These are phyloP conservation scores for Sarcophaga variegata DNA, from an alignment of 2,888 invertebrate genomes.

Conservation along the genomic window DNA sequence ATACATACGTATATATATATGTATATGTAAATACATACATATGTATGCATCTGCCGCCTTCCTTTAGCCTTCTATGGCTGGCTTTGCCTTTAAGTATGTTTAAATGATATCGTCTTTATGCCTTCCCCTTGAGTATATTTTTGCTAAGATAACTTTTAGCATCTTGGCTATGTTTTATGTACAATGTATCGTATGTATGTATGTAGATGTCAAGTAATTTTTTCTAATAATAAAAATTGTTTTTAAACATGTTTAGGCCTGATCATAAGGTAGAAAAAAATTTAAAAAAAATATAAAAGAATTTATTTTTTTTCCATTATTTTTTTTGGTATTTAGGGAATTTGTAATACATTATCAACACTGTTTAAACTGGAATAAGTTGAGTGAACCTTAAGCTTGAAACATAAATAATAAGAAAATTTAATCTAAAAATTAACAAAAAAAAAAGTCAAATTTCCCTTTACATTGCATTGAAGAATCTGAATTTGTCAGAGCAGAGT, in stretches of 20 bases:
- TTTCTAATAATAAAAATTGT: constrained; percentile 69
- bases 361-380: constrained; percentile 29
- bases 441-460: neutral
- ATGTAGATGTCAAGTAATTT: constrained; percentile 65
- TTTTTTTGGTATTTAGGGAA: constrained; percentile 62
- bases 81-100: neutral
- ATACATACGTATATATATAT: neutral
- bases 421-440: too few species aligned
- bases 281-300: constrained; percentile 17
- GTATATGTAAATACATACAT: too few species aligned
- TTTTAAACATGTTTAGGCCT: constrained; percentile 59
- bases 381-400: constrained; percentile 53
- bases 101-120: neutral
- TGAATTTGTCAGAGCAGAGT: too few species aligned
- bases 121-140: constrained; percentile 49
- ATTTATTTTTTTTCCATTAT: constrained; percentile 45
- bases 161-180: neutral
- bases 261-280: constrained; percentile 34
- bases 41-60: neutral
- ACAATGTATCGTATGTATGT: neutral
- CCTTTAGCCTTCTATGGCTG: neutral
- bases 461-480: too few species aligned
- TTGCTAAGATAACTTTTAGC: constrained; percentile 20
- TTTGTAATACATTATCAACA: constrained; percentile 28
- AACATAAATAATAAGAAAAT: neutral